Conservation (phyloP, 2,797 vertebrate genomes). For the Myotis planiceps region DNA sequence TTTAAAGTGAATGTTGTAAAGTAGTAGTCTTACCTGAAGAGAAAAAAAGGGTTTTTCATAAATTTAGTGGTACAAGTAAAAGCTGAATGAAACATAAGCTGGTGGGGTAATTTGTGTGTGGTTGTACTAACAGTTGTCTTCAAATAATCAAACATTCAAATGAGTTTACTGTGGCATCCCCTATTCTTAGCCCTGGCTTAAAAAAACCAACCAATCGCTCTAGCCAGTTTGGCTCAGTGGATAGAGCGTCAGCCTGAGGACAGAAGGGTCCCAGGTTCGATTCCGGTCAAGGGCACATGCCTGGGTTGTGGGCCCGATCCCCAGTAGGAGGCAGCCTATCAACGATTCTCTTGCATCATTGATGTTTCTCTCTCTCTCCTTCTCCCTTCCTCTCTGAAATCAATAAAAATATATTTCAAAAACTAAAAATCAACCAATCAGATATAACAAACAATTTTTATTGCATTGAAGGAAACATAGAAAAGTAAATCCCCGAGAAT, state of each 20-base stretch:
- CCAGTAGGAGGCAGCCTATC: no score
- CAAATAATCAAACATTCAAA: neutral
- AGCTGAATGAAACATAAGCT: neutral
- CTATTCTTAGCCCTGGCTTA: neutral
- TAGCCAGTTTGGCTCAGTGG: no score
- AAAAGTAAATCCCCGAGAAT: neutral
- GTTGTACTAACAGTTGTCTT: neutral
- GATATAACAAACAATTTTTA: slow-evolving; percentile 41
- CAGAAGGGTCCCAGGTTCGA: no score
- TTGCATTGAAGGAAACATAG: neutral
- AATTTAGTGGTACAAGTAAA: neutral
- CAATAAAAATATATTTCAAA: no score
- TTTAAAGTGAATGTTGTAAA: slow-evolving; percentile 3
- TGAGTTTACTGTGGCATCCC: neutral
- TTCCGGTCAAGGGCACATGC: no score
- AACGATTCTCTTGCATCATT: no score
- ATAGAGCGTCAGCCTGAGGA: no score
- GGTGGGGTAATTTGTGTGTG: neutral
- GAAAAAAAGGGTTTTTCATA: neutral
- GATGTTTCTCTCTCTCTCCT: no score
- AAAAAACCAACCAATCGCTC: neutral
- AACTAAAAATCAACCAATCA: neutral
- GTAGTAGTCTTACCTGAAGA: neutral
- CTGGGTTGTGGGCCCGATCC: no score
- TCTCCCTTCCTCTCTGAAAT: no score